Conservation (phyloP, 2,888 invertebrate genomes). For the Boloria selene region DNA sequence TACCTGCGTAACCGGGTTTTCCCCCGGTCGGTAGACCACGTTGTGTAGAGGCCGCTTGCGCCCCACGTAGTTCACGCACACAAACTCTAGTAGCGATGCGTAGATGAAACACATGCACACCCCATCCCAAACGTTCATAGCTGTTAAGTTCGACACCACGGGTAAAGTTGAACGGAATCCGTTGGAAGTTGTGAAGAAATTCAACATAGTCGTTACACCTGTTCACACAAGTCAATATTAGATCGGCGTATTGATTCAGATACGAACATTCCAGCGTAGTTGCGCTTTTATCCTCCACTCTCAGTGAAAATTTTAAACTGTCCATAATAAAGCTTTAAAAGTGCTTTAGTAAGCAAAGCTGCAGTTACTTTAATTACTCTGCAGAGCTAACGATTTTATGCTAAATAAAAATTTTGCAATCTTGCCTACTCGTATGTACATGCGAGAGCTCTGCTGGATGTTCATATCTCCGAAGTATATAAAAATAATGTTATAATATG, state of each 20-base stretch:
- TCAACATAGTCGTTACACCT: conserved; percentile 99
- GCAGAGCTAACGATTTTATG: not conserved
- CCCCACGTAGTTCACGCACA: conserved; percentile 97
- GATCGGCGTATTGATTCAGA: conserved; percentile 13
- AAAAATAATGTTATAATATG: conserved; percentile 2
- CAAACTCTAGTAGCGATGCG: conserved; percentile 95
- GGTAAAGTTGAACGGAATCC: conserved; percentile 95
- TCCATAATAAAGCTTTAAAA: not conserved
- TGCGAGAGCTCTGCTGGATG: conserved; percentile 27
- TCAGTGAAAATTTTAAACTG: not conserved
- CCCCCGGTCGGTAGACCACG: conserved; percentile 93
- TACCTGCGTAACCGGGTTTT: conserved; percentile 96
- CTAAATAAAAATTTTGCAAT: not conserved
- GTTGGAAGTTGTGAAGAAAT: conserved; percentile 98
- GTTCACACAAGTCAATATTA: conserved; percentile 44
- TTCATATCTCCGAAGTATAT: conserved; percentile 24
- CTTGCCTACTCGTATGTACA: conserved; percentile 4
- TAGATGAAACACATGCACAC: conserved; percentile 99
- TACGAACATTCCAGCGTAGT: conserved; percentile 33
- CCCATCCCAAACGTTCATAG: conserved; percentile 98
- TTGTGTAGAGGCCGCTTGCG: conserved; percentile 94
- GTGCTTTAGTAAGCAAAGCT: conserved; percentile 8
- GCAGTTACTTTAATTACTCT: not conserved
- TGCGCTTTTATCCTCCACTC: conserved; percentile 2
- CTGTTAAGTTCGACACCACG: conserved; percentile 95